A percentile compares a stretch with the other conserved stretches of the same genome.
Conservation (phyloP, 2,797 vertebrate species). For the Knipowitschia caucasica region DNA sequence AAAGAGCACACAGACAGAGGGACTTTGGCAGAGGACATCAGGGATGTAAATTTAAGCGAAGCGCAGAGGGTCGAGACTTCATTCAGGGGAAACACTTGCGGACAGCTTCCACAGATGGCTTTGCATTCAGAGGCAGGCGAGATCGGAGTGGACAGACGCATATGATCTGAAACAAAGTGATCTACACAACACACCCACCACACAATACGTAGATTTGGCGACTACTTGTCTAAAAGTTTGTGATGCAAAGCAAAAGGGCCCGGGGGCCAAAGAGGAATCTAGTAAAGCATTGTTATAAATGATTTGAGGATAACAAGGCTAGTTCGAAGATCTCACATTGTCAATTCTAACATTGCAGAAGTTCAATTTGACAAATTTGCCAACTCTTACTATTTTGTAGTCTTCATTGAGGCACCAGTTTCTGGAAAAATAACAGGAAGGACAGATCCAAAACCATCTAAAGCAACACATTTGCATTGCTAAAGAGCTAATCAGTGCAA, state of each 20-base stretch:
- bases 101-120: conserved; percentile 79
- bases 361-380: conserved; percentile 43
- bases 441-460: conserved; percentile 53
- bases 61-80: conserved; percentile 69
- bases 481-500: conserved; percentile 63
- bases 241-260: conserved; percentile 72
- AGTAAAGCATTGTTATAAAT: conserved; percentile 69
- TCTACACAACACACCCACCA: conserved; percentile 80
- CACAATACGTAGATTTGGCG: conserved; percentile 66
- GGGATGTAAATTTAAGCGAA: conserved; percentile 73
- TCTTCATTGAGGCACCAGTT: conserved; percentile 58
- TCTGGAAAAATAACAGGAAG: conserved; percentile 76
- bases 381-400: conserved; percentile 75
- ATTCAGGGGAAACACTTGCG: conserved; percentile 77
- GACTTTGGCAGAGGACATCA: conserved; percentile 68
- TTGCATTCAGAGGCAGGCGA: conserved; percentile 81
- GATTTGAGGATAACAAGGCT: conserved; percentile 72
- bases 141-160: conserved; percentile 75
- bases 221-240: conserved; percentile 69
- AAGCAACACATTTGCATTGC: conserved; percentile 70
- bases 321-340: conserved; percentile 67
- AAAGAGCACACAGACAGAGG: conserved; percentile 57
- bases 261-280: conserved; percentile 63
- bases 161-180: conserved; percentile 84
- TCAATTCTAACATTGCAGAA: conserved; percentile 57